Evolutionary conservation across 2,888 invertebrate species (phyloP), one percentile per base, ranked within the genome.

Genomic region (Dorcus hopei): DNA sequence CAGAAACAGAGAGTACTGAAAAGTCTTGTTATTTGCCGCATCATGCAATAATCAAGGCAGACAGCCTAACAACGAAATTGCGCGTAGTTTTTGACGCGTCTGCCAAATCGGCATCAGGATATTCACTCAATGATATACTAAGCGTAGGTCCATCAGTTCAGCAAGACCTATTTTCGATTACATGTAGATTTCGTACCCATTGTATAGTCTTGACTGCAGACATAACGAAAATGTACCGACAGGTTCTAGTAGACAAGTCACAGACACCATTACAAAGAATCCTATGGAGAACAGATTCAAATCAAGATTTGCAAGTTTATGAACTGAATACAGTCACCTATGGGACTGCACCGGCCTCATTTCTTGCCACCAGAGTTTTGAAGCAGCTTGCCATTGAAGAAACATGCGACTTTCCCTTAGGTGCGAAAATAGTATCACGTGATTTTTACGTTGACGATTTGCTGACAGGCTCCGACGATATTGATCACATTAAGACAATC

Each of bases 111-210:
- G 16, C 43, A 14, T 19, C 38, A 8, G 53, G 49, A 3, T 9
- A 50, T 9, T 59, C 53, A 16, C 40, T 59, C 11, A 59, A 59
- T 14, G 52, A 57, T 16, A 14, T 48, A 14, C 41, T 52, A 16
- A 16, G 9, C 3, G 19, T 39, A n/a, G 41, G 52, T 5, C 16
- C 43, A 9, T 38, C 33, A 6, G 40, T 54, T 16, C 54, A 54
- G 49, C 11, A 45, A 39, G 48, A 54, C 33, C 19, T 54, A 40
- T 54, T 54, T 54, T 49, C 40, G 7, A 54, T 54, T 45, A 14
- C 47, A 6, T 39, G 23, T 6, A 39, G 43, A 3, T 52, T 51
- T 40, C 51, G 51, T 9, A 41, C 41, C n/a, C 43, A 52, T 43
- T 16, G 38, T 4, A 42, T 43, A 16, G 43, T 26, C 2, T 9